These are phyloP conservation scores for Dinomys branickii DNA, from an alignment of 2,113 vertebrate genomes.

Conservation along the genomic window DNA sequence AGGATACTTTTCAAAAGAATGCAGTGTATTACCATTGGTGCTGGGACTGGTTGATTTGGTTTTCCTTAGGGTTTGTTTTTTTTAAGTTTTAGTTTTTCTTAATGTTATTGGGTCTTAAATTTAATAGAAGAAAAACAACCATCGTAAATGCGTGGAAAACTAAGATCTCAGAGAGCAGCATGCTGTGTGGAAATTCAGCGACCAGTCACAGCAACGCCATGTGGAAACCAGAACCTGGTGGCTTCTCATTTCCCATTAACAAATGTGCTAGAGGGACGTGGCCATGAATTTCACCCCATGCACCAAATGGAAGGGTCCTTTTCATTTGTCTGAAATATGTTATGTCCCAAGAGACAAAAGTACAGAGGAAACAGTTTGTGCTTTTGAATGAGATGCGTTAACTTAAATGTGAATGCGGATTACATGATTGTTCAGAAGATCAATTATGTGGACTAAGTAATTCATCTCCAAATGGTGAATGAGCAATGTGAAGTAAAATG, in stretches of 20 bases:
- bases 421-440: neutral
- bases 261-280: neutral
- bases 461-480: neutral
- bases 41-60: neutral
- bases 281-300: neutral
- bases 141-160: neutral
- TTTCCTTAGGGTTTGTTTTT: neutral
- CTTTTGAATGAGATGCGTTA: neutral
- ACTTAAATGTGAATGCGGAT: neutral
- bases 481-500: neutral
- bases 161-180: neutral
- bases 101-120: slow-evolving; percentile 12
- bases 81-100: neutral
- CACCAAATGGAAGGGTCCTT: neutral
- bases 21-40: neutral
- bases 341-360: neutral
- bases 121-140: neutral
- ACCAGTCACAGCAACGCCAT: neutral
- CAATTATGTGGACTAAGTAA: neutral
- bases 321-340: neutral
- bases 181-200: neutral
- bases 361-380: neutral
- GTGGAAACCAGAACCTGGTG: neutral
- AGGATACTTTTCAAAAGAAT: neutral
- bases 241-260: neutral